phyloP scores from a whole-genome alignment of 2,888 invertebrate species.

The Tetranychus piercei region DNA sequence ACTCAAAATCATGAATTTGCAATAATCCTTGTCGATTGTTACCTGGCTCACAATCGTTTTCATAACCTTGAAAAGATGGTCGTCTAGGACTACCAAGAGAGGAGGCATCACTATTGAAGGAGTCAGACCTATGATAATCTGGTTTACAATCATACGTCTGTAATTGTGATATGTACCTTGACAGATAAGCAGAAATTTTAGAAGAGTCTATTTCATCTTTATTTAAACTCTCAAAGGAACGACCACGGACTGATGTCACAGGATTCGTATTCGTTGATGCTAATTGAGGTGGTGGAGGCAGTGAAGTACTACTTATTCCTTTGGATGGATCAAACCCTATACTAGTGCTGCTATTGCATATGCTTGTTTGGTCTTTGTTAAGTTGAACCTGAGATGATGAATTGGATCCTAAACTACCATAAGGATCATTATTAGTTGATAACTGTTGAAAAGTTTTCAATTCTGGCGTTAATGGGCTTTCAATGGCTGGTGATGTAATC shows the following conservation, averaged over 20 bases:
- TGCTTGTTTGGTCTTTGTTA: too few relatives aligned
- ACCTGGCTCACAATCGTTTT: neutral
- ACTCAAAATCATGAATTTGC: conserved; percentile 18
- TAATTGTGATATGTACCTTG: conserved; percentile 7
- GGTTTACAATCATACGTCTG: neutral
- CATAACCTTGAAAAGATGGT: conserved; percentile 8
- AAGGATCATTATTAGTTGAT: conserved; percentile 18
- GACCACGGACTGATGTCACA: neutral
- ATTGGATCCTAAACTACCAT: too few relatives aligned
- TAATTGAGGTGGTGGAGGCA: neutral
- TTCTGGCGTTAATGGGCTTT: conserved; percentile 25
- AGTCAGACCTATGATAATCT: neutral
- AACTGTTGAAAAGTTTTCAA: conserved; percentile 28
- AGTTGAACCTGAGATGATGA: too few relatives aligned
- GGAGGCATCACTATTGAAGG: too few relatives aligned
- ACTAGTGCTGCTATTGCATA: neutral
- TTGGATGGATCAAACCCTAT: neutral
- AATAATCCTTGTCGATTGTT: conserved; percentile 19
- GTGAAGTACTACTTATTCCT: neutral
- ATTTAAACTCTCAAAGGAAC: conserved; percentile 1
- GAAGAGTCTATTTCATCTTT: neutral
- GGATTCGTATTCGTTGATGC: neutral
- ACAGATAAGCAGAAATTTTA: neutral
- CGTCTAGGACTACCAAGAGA: neutral
- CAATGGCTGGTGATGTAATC: conserved; percentile 23